Evolutionary conservation across 1,140 invertebrate species (phyloP), one percentile per base, ranked within the genome.

Genomic region (Aphaenogaster floridana): DNA sequence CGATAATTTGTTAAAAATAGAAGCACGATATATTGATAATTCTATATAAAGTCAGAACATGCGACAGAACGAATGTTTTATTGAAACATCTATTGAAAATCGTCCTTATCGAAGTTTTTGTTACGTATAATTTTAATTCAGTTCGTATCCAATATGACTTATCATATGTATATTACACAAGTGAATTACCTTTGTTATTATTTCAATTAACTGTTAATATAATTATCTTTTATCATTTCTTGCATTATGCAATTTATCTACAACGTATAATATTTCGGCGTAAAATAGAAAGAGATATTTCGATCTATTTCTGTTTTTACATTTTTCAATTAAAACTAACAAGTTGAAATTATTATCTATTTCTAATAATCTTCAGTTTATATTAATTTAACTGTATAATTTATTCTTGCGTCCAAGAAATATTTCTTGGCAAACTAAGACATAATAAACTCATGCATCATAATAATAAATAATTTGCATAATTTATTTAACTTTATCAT

Each of bases 261-360:
- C n/a, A 57, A 57, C 28, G 7, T 34, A 64, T 36, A 64, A 34
- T 39, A 66, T 66, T 9, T 39, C 3, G 17, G 34, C 7, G 7
- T 3, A 3, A 66, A 66, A 17, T 15, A 8, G 7, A 64, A 15
- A 17, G 9, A 36, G 34, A 64, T 7, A 39, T n/a, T 66, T 66
- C 8, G 0, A 54, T 52, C 1, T 1, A 34, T 36, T 54, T 72
- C 36, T 11, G 4, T 54, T 36, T 36, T 36, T 36, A n/a, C 39
- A 39, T 39, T n/a, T 54, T 54, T 50, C 15, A 77, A 6, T 34
- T 77, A 54, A 74, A 77, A 61, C 1, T 76, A 59, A 59, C n/a
- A 3, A 42, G 36, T 42, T 42, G n/a, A 13, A 76, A 76, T 42
- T 17, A 59, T 8, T 11, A 57, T 39, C 15, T 57, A 28, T 42